Evolutionary conservation across 2,113 vertebrate genomes (phyloP).

Genomic region (Ceratotherium simum): DNA sequence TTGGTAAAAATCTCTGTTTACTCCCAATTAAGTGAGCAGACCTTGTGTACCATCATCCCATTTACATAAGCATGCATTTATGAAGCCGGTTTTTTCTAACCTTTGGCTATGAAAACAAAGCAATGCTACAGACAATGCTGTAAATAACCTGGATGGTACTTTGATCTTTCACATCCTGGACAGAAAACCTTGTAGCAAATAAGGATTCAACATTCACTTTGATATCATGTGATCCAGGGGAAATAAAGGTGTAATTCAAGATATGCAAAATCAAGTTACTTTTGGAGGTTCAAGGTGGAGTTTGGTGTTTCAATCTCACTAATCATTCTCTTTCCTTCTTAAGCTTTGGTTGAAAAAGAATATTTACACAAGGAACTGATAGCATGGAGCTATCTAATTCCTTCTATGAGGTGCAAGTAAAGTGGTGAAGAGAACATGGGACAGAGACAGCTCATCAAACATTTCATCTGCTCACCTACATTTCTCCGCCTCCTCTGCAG

Average conservation of each 20-base stretch:
- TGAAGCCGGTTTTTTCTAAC: background rate
- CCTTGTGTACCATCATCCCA: background rate
- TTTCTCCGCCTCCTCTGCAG: background rate
- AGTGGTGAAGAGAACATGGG: background rate
- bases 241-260: background rate
- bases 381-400: background rate
- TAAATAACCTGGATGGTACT: background rate
- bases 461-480: background rate
- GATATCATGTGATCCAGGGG: background rate
- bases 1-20: background rate
- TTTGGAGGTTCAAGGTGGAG: background rate
- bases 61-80: background rate
- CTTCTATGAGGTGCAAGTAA: background rate
- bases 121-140: background rate
- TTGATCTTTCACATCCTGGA: background rate
- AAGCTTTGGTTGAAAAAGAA: background rate
- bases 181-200: background rate
- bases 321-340: background rate
- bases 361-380: background rate
- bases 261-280: background rate
- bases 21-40: background rate
- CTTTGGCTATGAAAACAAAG: conserved; percentile 10
- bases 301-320: background rate
- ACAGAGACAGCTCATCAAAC: background rate
- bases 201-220: background rate